A percentile compares a stretch with the other conserved stretches of the same genome.
These are phyloP conservation scores for Chrysogorgia sp. DNA, from an alignment of 92 coral and sea anemone genomes.

Conservation along the genomic window DNA sequence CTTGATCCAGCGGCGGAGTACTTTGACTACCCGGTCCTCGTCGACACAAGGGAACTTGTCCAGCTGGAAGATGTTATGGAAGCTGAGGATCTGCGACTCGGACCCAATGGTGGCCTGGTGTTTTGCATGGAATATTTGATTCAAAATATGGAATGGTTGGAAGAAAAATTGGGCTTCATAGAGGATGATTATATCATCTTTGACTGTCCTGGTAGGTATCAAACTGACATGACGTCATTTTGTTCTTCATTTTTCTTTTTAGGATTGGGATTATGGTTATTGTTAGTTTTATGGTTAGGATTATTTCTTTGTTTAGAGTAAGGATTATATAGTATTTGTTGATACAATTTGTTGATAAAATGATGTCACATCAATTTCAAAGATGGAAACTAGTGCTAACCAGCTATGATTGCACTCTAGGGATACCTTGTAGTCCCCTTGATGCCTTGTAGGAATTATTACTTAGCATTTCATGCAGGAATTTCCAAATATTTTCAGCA, in stretches of 20 bases:
- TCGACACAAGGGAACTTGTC: constrained; percentile 88
- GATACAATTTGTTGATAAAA: too few relatives aligned
- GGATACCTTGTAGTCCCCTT: too few relatives aligned
- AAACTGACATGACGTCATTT: background rate
- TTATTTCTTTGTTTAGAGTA: too few relatives aligned
- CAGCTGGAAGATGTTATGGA: constrained; percentile 98
- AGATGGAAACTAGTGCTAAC: background rate
- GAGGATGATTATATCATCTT: constrained; percentile 94
- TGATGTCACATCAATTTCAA: background rate
- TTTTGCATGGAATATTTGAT: constrained; percentile 96
- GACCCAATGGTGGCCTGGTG: constrained; percentile 91
- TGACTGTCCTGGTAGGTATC: constrained; percentile 88
- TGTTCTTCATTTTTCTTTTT: too few relatives aligned
- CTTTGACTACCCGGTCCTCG: constrained; percentile 84
- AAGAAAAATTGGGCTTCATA: constrained; percentile 84
- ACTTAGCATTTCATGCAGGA: too few relatives aligned
- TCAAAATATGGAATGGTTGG: constrained; percentile 95
- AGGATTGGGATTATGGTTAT: too few relatives aligned
- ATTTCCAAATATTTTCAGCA: too few relatives aligned
- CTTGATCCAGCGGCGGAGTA: constrained; percentile 99
- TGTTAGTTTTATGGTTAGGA: too few relatives aligned
- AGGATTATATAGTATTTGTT: too few relatives aligned
- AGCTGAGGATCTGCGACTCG: constrained; percentile 89
- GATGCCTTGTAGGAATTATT: too few relatives aligned
- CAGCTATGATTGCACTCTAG: too few relatives aligned